A percentile compares a stretch with the other conserved stretches of the same genome.
Conservation (phyloP, 2,797 vertebrate genomes). For the Thunnus albacares region DNA sequence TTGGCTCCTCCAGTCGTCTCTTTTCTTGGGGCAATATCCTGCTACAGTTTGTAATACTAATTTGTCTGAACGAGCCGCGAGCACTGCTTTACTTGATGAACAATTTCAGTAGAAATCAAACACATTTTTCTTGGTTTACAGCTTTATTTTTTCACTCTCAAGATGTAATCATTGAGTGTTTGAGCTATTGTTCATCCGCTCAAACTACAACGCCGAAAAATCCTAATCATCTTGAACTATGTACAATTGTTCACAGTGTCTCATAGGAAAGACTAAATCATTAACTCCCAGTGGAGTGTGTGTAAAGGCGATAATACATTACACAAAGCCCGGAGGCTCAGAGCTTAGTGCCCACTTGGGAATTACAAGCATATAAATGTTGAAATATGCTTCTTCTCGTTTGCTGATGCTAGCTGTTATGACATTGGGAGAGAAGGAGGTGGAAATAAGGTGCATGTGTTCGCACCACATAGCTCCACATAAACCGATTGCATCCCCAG, state of each 20-base stretch:
- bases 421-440: conserved; percentile 47
- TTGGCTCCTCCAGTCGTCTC: conserved; percentile 24
- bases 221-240: neutral
- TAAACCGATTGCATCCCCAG: conserved; percentile 85
- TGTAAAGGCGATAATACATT: conserved; percentile 25
- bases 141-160: conserved; percentile 15
- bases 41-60: neutral
- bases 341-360: conserved; percentile 46
- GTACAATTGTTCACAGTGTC: neutral
- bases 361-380: conserved; percentile 46
- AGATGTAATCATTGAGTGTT: conserved; percentile 3
- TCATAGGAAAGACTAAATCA: conserved; percentile 30
- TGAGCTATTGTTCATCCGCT: conserved; percentile 19
- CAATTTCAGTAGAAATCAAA: conserved; percentile 9
- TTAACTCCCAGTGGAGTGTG: conserved; percentile 12
- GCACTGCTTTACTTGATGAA: neutral
- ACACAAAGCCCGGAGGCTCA: conserved; percentile 25
- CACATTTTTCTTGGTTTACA: neutral
- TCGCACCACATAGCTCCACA: conserved; percentile 73
- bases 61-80: neutral
- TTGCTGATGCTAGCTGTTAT: conserved; percentile 66
- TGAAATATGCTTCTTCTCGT: conserved; percentile 44
- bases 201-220: neutral
- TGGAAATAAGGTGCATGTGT: conserved; percentile 58
- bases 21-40: conserved; percentile 2